Base-by-base conservation (phyloP, 2,888 invertebrate genomes). In the Xylocampa areola region DNA sequence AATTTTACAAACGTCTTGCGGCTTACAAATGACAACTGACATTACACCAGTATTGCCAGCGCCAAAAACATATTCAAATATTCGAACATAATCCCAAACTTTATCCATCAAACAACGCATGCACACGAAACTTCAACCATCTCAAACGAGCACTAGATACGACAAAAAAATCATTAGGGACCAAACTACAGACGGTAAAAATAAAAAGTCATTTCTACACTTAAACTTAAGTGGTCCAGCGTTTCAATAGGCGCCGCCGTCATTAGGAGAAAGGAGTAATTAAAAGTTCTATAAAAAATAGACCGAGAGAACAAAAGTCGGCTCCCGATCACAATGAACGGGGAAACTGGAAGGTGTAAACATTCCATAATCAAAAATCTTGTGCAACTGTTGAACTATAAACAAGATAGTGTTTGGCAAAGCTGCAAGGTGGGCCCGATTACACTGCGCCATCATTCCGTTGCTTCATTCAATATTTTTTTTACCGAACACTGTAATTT, bases 401-500 rank as follows among this genome's bases (percentile, higher is more conserved):
- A 88, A 90, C 89, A 89, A 79, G 84, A 85, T 82, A 81, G 77
- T 79, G 87, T 84, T 89, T 92, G 93, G 91, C 92, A 90, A 84
- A 77, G 83, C 84, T 88, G 90, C 92, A 84, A 82, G 85, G 80
- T 81, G 82, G 78, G 80, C 84, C 85, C 86, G 90, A 91, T 91
- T 85, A 89, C 84, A 86, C 84, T 88, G 90, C 89, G 88, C 89
- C 90, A 89, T 90, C 92, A 89, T 89, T 88, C 89, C 89, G 81
- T 74, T 84, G 82, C 85, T 92, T 93, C 92, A 93, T 94, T 94
- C 94, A 94, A 93, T 92, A 92, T 91, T 91, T 92, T 93, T 92
- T 91, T 91, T 90, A 85, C 90, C 89, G 89, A 92, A 92, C 91
- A 84, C 86, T 90, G 92, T 92, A 92, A 92, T 93, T 94, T 94